These are phyloP conservation scores for Blomia tropicalis DNA, from an alignment of 2,888 invertebrate species.

Conservation along the genomic window DNA sequence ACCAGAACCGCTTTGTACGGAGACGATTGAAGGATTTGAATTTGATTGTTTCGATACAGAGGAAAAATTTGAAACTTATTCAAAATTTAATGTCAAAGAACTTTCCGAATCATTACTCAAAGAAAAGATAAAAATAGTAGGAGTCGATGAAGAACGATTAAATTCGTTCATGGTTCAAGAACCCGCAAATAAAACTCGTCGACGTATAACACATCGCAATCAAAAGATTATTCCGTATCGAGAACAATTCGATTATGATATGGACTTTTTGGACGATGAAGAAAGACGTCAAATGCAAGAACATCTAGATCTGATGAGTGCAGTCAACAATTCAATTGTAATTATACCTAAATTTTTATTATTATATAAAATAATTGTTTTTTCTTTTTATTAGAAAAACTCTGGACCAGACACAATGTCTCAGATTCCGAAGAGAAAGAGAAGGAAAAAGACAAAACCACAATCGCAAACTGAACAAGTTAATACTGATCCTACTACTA, in stretches of 20 bases:
- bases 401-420: not conserved
- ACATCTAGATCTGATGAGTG: not conserved
- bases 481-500: too few relatives aligned
- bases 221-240: not conserved
- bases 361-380: not conserved
- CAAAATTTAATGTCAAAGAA: not conserved
- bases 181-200: not conserved
- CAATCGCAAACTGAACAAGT: too few relatives aligned
- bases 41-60: not conserved
- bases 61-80: not conserved
- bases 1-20: not conserved
- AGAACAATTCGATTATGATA: not conserved
- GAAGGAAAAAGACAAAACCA: too few relatives aligned
- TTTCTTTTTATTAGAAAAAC: not conserved
- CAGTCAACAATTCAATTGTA: too few relatives aligned
- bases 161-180: not conserved
- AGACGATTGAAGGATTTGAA: not conserved
- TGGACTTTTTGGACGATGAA: not conserved
- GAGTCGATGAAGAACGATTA: not conserved
- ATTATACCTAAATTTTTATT: not conserved
- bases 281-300: not conserved
- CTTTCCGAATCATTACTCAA: not conserved
- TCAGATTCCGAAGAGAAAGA: not conserved
- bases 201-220: not conserved
- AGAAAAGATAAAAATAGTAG: not conserved